Evolutionary conservation across 2,113 vertebrate genomes (phyloP).

Genomic region (Eulemur macaco): DNA sequence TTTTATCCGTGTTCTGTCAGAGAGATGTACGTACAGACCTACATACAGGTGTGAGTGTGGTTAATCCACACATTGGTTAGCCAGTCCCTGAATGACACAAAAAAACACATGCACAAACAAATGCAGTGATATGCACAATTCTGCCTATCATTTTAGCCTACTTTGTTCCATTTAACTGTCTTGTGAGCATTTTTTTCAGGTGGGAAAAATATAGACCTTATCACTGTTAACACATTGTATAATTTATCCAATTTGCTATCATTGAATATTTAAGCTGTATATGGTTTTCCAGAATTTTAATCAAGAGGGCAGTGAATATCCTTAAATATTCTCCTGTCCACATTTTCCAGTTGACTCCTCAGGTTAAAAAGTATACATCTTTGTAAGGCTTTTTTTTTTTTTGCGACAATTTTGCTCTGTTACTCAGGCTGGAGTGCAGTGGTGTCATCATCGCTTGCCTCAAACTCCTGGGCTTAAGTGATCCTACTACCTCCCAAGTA

Average conservation of each 20-base stretch:
- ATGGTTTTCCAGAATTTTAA: background rate
- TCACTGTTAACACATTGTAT: background rate
- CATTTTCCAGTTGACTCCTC: background rate
- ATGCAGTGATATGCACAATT: accelerated
- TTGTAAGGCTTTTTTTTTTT: background rate
- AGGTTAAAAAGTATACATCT: background rate
- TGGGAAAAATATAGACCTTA: background rate
- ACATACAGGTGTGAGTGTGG: accelerated
- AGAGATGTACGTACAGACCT: background rate
- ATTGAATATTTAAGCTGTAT: background rate
- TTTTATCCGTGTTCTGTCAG: accelerated
- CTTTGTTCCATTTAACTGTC: background rate
- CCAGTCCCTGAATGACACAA: background rate
- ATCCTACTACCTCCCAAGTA: no score
- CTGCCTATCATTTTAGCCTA: background rate
- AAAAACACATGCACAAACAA: background rate
- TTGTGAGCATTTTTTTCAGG: background rate
- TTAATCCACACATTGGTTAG: no score
- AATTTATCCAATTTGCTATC: background rate
- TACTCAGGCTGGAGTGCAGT: no score
- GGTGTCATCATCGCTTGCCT: no score
- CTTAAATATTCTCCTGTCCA: background rate
- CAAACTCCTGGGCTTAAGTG: no score
- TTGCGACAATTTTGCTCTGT: no score
- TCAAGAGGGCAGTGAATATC: background rate